A percentile compares a stretch with the other conserved stretches of the same genome.
phyloP scores from a whole-genome alignment of 2,888 invertebrate species.

The Drosophila mulleri region DNA sequence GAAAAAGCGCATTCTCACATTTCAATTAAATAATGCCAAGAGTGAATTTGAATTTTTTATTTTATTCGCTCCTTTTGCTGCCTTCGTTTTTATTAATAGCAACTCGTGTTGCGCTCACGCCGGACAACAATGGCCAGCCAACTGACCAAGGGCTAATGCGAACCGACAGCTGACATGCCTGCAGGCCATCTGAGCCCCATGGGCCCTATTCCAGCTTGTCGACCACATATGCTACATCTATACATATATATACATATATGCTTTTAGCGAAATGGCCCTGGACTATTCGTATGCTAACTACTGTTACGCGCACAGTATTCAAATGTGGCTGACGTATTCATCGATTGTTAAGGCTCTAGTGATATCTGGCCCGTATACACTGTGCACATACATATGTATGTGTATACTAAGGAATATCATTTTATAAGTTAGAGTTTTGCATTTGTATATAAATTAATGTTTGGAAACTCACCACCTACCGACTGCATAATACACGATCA shows the following conservation, averaged over 20 bases:
- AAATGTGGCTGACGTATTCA: too few relatives aligned
- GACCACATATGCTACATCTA: background rate
- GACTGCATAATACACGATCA: too few relatives aligned
- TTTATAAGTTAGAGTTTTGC: too few relatives aligned
- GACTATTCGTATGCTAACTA: too few relatives aligned
- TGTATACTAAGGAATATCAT: too few relatives aligned
- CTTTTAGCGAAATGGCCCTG: background rate
- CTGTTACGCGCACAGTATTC: too few relatives aligned
- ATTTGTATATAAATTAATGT: too few relatives aligned
- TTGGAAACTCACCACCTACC: too few relatives aligned
- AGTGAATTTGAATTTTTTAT: constrained; percentile 54
- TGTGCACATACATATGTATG: too few relatives aligned
- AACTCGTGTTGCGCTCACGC: constrained; percentile 58
- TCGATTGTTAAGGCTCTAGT: too few relatives aligned
- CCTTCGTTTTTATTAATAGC: constrained; percentile 61
- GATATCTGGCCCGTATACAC: too few relatives aligned
- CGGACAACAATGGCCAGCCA: constrained; percentile 42
- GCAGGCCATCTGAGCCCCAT: constrained; percentile 33
- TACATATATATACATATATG: background rate
- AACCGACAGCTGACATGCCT: constrained; percentile 32
- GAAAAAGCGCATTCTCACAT: constrained; percentile 78
- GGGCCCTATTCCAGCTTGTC: constrained; percentile 27
- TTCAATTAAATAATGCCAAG: constrained; percentile 72
- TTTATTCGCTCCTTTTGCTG: constrained; percentile 34
- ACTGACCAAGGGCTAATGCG: constrained; percentile 22